Base-by-base conservation (phyloP, 2,113 vertebrate species). In the Protobothrops mucrosquamatus region DNA sequence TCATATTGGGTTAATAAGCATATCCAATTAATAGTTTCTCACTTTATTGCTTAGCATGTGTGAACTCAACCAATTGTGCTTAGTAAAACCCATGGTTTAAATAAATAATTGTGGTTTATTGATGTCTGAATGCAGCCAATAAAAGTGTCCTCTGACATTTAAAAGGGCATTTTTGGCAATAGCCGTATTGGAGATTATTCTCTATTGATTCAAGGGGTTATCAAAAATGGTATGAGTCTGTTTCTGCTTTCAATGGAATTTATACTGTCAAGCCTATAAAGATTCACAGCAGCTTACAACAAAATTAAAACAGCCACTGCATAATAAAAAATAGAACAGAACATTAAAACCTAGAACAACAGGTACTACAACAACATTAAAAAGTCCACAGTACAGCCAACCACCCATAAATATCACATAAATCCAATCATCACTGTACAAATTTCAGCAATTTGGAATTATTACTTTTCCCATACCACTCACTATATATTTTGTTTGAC, bases 141-240 rank as follows among this genome's bases (percentile, higher is more conserved):
- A 24, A 46, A 57, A 81, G 7, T 11, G 23, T 85, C 18, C 29
- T 24, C 59, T 61, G 43, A 52, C 43, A 26, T 52, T 26, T 92
- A 29, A 46, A 52, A 52, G 26, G 26, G 26, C n/a, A 51, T 59
- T 93, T 91, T 93, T 39, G 23, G 39, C 55, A 57, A 29, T 26
- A 87, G 6, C 43, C 22, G 22, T 34, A 61, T 86, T 59, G 48
- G n/a, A 39, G 12, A 8, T 48, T 52, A 34, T 55, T 56, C 59
- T 22, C 87, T n/a, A 46, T 89, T 86, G 59, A 81, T 91, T 14
- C 61, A 89, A 90, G 43, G 85, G 85, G 87, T 91, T 93, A 46
- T 61, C 87, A 54, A 55, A 93, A 8, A 91, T 29, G 24, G 23
- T 87, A 46, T 20, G 14, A 22, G 7, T 18, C 29, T 51, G 29